These are phyloP conservation scores for Sebastes itinus DNA, from an alignment of 2,797 vertebrate species.

Conservation along the genomic window DNA sequence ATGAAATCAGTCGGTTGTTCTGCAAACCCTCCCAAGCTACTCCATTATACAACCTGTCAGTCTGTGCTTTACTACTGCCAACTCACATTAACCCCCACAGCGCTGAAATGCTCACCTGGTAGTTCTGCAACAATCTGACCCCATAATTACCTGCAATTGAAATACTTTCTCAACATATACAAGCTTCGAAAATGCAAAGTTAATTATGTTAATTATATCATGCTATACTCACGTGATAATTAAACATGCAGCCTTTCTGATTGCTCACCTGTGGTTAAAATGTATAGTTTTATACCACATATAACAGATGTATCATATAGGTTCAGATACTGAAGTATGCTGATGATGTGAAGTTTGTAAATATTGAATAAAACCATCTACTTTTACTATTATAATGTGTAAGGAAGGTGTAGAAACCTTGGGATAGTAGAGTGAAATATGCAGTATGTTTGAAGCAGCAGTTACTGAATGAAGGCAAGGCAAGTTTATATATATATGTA, in stretches of 20 bases:
- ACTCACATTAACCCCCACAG: slow-evolving; percentile 9
- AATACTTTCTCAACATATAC: background rate
- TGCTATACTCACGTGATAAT: background rate
- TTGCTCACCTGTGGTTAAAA: background rate
- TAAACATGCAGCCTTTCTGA: background rate
- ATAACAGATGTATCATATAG: background rate
- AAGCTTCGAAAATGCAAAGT: background rate
- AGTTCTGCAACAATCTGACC: background rate
- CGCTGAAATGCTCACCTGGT: slow-evolving; percentile 4
- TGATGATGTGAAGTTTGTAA: background rate
- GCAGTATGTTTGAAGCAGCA: background rate
- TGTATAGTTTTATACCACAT: background rate
- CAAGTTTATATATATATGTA: no score
- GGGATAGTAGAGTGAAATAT: background rate
- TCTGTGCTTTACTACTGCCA: slow-evolving; percentile 29
- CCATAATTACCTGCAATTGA: background rate
- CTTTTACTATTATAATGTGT: background rate
- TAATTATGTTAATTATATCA: slow-evolving; percentile 1
- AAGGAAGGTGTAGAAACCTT: background rate
- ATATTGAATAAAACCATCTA: background rate
- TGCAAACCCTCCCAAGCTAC: background rate
- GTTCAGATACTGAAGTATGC: background rate
- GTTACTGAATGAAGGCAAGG: background rate
- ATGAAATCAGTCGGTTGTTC: slow-evolving; percentile 47
- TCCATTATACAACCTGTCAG: slow-evolving; percentile 46